Evolutionary conservation across 2,797 vertebrate genomes (phyloP).

Genomic region (Gadopsis bispinosus): DNA sequence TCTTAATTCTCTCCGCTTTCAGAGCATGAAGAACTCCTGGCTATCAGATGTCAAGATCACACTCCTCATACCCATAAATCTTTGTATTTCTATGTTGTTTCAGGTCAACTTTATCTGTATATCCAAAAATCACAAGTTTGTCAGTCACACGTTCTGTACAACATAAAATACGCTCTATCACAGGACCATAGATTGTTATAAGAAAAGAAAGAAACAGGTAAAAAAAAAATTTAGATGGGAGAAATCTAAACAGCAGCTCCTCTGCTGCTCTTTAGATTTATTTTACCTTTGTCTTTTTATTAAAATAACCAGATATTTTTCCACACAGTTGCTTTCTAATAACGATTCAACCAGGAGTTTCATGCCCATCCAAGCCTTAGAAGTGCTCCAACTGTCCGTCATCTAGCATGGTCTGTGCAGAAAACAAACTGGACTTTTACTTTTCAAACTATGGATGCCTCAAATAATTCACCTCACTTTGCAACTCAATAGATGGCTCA

Average conservation of each 20-base stretch:
- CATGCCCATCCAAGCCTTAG: background rate
- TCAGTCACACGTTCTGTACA: background rate
- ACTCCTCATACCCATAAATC: background rate
- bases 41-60: background rate
- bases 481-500: background rate
- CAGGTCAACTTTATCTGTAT: background rate
- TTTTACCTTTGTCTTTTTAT: background rate
- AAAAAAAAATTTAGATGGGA: background rate
- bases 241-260: background rate
- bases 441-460: no score
- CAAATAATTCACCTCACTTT: background rate
- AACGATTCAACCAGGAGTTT: background rate
- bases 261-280: no score
- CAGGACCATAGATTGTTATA: background rate
- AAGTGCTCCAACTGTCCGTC: background rate
- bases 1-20: slow-evolving; percentile 14
- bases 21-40: slow-evolving; percentile 11
- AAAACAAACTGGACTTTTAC: background rate
- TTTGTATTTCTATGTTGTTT: slow-evolving; percentile 10
- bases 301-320: background rate
- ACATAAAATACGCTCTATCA: background rate
- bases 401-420: background rate
- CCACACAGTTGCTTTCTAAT: background rate
- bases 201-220: background rate
- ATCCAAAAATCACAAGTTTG: background rate